Evolutionary conservation across 2,888 invertebrate genomes (phyloP).

Genomic region (Zygogramma bicolorata): DNA sequence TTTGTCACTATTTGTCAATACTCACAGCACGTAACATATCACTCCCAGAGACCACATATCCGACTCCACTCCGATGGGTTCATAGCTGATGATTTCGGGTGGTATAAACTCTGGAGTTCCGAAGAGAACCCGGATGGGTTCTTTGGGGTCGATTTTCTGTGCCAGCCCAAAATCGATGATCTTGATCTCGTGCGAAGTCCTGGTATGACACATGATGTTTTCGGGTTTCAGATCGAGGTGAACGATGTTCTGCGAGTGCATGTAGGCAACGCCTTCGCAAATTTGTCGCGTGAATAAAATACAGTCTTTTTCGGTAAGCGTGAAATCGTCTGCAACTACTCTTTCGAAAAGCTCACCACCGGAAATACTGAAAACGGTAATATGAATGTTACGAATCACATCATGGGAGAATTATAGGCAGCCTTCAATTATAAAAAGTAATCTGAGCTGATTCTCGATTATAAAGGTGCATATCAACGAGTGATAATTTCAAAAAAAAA

Average conservation of each 20-base stretch:
- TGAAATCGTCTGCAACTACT: conserved; percentile 92
- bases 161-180: conserved; percentile 96
- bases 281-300: conserved; percentile 91
- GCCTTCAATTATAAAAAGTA: too few species aligned
- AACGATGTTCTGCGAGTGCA: conserved; percentile 86
- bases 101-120: conserved; percentile 95
- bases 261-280: conserved; percentile 90
- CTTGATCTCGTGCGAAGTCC: conserved; percentile 88
- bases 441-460: too few species aligned
- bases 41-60: conserved; percentile 98
- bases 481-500: too few species aligned
- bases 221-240: conserved; percentile 96
- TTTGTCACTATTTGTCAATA: not conserved
- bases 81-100: conserved; percentile 92
- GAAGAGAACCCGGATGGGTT: conserved; percentile 76
- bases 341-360: conserved; percentile 95
- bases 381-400: not conserved
- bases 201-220: conserved; percentile 92
- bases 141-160: conserved; percentile 76
- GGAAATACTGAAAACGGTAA: conserved; percentile 76
- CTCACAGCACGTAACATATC: conserved; percentile 91
- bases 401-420: too few species aligned
- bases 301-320: conserved; percentile 88
- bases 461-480: too few species aligned
- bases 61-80: conserved; percentile 84